These are phyloP conservation scores for Urocyon cinereoargenteus DNA, from an alignment of 2,797 vertebrate species.

Conservation along the genomic window DNA sequence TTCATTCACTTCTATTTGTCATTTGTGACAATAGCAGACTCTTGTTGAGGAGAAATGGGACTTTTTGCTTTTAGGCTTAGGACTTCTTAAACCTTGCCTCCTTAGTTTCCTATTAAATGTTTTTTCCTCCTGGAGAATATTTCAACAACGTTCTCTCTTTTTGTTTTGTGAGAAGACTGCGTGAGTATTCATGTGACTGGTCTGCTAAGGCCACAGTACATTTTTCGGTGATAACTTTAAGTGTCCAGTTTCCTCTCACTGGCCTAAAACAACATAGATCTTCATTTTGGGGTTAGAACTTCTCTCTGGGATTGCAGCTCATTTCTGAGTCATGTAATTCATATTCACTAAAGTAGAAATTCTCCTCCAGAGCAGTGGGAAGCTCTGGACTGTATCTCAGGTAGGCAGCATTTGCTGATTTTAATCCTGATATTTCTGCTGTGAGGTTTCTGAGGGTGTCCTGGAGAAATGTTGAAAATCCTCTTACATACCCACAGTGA, in stretches of 20 bases:
- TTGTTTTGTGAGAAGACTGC: neutral
- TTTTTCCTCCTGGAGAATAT: neutral
- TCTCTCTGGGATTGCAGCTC: neutral
- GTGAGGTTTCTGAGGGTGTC: neutral
- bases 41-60: neutral
- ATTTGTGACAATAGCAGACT: neutral
- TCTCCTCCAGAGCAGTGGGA: neutral
- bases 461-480: neutral
- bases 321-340: conserved; percentile 53
- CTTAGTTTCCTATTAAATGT: neutral
- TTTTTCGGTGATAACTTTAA: conserved; percentile 42
- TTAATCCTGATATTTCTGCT: neutral
- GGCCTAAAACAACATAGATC: conserved; percentile 42
- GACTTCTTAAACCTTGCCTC: neutral
- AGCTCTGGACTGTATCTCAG: neutral
- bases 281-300: conserved; percentile 44
- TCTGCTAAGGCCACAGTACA: neutral
- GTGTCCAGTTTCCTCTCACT: neutral
- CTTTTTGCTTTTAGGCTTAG: conserved; percentile 34
- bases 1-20: neutral
- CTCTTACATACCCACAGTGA: neutral
- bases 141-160: neutral
- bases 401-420: neutral
- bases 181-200: neutral
- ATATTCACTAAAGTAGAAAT: conserved; percentile 20